These are phyloP conservation scores for Notocelia uddmanniana DNA, from an alignment of 2,888 invertebrate genomes.

Conservation along the genomic window DNA sequence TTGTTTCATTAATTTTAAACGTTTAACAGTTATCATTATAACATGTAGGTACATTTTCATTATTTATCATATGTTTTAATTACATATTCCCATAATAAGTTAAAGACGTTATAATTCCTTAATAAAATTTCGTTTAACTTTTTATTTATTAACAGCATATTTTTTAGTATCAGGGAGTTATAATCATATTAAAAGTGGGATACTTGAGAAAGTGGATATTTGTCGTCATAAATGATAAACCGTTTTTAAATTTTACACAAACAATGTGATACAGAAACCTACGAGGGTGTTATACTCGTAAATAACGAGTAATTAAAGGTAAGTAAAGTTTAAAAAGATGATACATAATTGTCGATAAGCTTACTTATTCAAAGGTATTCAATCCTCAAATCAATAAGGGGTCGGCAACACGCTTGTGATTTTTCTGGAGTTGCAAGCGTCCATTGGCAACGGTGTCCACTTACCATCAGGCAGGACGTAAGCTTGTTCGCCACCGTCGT, in stretches of 20 bases:
- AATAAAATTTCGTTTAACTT: conserved; percentile 8
- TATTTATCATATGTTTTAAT: neutral
- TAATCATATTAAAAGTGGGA: neutral
- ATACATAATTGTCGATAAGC: neutral
- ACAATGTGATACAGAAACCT: neutral
- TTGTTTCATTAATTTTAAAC: conserved; percentile 1
- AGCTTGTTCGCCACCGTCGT: no score
- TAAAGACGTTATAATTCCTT: neutral
- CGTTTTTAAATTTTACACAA: neutral
- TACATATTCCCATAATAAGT: neutral
- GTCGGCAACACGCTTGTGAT: no score
- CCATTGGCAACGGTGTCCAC: no score
- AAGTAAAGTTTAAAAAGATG: neutral
- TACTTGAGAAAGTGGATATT: neutral
- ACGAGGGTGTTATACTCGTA: no score
- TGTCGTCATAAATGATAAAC: neutral
- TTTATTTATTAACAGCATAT: neutral
- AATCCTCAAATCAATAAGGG: no score
- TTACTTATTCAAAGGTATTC: neutral
- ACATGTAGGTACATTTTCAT: conserved; percentile 12
- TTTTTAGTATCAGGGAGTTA: neutral
- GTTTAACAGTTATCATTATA: conserved; percentile 6
- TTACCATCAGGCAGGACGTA: no score
- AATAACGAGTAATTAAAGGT: neutral
- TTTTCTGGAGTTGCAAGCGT: no score